phyloP scores from a whole-genome alignment of 2,888 invertebrate species.

The Pimpla rufipes region DNA sequence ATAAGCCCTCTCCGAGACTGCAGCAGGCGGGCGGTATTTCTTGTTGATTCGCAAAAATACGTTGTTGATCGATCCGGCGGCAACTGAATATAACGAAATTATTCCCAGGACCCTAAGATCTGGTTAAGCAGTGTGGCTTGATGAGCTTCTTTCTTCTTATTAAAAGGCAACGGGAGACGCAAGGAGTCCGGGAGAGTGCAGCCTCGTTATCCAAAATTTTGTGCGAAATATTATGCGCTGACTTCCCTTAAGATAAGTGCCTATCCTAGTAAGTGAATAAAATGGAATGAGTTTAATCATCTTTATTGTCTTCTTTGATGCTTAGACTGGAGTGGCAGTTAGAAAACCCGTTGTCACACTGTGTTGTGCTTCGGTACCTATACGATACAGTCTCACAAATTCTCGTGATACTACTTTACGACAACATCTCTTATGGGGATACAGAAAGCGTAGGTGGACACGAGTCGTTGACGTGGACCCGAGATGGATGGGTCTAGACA shows the following conservation, averaged over 20 bases:
- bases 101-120: conserved; percentile 13
- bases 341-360: too few species aligned
- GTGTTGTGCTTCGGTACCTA: too few species aligned
- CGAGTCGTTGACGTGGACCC: background rate
- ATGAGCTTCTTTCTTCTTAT: conserved; percentile 32
- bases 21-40: conserved; percentile 8
- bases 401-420: background rate
- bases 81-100: conserved; percentile 24
- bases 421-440: background rate
- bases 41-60: conserved; percentile 26
- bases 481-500: background rate
- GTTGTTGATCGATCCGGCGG: conserved; percentile 43
- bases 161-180: background rate
- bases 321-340: too few species aligned
- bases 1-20: conserved; percentile 53
- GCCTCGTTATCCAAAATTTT: too few species aligned
- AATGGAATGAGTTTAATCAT: too few species aligned
- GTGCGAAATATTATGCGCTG: too few species aligned
- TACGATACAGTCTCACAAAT: too few species aligned
- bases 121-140: conserved; percentile 19
- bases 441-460: too few species aligned
- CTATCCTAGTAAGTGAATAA: too few species aligned
- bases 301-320: too few species aligned
- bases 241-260: too few species aligned
- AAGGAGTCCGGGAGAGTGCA: background rate